Evolutionary conservation across 1,140 invertebrate genomes (phyloP).

Genomic region (Drosophila fuyamai): DNA sequence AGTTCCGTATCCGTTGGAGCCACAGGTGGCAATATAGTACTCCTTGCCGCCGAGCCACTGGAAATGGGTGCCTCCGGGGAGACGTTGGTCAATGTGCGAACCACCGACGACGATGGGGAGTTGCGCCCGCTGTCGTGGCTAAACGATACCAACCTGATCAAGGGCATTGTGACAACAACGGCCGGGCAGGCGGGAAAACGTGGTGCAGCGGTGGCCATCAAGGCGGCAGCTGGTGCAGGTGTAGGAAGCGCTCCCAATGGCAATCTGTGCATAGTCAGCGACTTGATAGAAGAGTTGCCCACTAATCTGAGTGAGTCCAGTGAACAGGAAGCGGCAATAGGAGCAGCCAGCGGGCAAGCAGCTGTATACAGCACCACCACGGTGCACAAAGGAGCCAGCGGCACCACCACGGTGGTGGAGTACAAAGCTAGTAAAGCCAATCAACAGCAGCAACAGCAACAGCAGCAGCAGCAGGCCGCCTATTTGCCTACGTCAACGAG

Average conservation of each 20-base stretch:
- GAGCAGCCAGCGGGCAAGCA: constrained; percentile 1
- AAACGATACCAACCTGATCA: constrained; percentile 95
- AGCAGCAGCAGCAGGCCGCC: not conserved
- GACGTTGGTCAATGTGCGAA: constrained; percentile 32
- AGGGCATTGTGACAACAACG: constrained; percentile 86
- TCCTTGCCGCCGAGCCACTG: constrained; percentile 74
- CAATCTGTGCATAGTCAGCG: constrained; percentile 66
- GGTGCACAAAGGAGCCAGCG: constrained; percentile 81
- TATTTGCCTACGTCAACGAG: constrained; percentile 18
- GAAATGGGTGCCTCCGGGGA: constrained; percentile 52
- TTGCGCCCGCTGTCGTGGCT: constrained; percentile 95
- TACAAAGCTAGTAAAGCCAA: constrained; percentile 69
- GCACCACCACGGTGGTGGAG: constrained; percentile 82
- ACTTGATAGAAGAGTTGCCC: constrained; percentile 70
- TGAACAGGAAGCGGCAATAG: constrained; percentile 4
- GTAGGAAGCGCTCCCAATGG: constrained; percentile 5
- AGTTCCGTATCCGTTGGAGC: constrained; percentile 5
- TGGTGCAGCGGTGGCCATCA: constrained; percentile 34
- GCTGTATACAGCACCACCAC: constrained; percentile 75
- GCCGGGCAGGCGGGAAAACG: constrained; percentile 15
- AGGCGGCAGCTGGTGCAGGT: constrained; percentile 8
- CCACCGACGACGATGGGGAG: constrained; percentile 89
- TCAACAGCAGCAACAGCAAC: constrained; percentile 8
- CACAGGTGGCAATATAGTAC: constrained; percentile 74
- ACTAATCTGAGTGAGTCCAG: constrained; percentile 26